These are phyloP conservation scores for Odontomachus brunneus DNA, from an alignment of 1,140 invertebrate genomes.

Conservation along the genomic window DNA sequence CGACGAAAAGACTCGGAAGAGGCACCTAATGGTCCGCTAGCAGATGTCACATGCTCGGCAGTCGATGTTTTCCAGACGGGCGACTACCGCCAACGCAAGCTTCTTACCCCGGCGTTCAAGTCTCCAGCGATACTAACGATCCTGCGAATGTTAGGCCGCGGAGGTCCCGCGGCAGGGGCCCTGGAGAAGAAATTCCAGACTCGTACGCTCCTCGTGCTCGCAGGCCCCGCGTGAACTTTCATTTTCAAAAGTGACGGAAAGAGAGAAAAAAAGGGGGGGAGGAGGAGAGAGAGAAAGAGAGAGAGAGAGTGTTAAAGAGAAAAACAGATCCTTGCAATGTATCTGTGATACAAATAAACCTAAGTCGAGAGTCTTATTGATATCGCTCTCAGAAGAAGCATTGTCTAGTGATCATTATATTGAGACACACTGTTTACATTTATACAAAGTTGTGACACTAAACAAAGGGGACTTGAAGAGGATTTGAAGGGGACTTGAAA, in stretches of 20 bases:
- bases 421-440: not conserved
- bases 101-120: constrained; percentile 85
- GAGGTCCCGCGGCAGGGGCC: constrained; percentile 66
- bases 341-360: constrained; percentile 13
- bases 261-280: not conserved
- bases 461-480: too few relatives aligned
- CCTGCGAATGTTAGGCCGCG: constrained; percentile 77
- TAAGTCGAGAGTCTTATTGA: not conserved
- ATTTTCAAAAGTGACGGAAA: constrained; percentile 58
- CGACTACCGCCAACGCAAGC: constrained; percentile 80
- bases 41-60: constrained; percentile 80
- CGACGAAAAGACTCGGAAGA: constrained; percentile 66
- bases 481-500: too few relatives aligned
- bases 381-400: constrained; percentile 6
- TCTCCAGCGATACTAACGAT: constrained; percentile 82
- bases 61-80: constrained; percentile 83
- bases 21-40: constrained; percentile 67
- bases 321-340: constrained; percentile 11
- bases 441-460: too few relatives aligned
- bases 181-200: constrained; percentile 81
- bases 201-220: constrained; percentile 82
- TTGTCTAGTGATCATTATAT: not conserved
- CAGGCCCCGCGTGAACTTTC: constrained; percentile 60
- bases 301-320: not conserved
- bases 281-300: constrained; percentile 9